A percentile compares a stretch with the other conserved stretches of the same genome.
Conservation (phyloP, 1,140 invertebrate genomes). For the Cecropterus lyciades region DNA sequence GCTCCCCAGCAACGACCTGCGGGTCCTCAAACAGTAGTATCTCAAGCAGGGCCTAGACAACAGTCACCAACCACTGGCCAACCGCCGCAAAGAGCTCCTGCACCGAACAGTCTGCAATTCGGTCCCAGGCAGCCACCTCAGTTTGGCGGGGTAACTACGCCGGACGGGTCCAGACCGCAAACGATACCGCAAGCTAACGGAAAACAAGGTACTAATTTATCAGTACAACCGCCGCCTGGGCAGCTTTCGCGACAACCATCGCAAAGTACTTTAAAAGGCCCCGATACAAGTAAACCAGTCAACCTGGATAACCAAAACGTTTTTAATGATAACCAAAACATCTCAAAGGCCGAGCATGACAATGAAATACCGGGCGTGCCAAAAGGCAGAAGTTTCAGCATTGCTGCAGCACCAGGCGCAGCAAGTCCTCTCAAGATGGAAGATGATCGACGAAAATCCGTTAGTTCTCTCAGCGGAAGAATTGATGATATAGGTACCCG, state of each 20-base stretch:
- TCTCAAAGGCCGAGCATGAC: conserved; percentile 59
- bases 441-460: conserved; percentile 77
- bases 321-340: conserved; percentile 60
- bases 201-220: conserved; percentile 42
- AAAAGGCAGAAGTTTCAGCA: conserved; percentile 82
- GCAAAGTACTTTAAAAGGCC: conserved; percentile 66
- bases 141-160: conserved; percentile 57
- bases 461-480: conserved; percentile 69
- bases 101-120: conserved; percentile 76
- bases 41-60: conserved; percentile 60
- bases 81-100: conserved; percentile 59
- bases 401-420: conserved; percentile 77
- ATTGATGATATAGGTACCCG: conserved; percentile 68
- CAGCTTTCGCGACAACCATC: conserved; percentile 73
- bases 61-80: conserved; percentile 60
- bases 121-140: conserved; percentile 70
- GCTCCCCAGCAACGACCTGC: conserved; percentile 54
- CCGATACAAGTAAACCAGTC: conserved; percentile 69
- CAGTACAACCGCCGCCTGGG: conserved; percentile 14
- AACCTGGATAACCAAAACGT: conserved; percentile 77
- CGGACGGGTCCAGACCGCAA: conserved; percentile 57
- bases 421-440: conserved; percentile 74
- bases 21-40: conserved; percentile 63
- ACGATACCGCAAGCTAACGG: conserved; percentile 59
- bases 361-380: conserved; percentile 60